Evolutionary conservation across 2,888 invertebrate genomes (phyloP).

Genomic region (Stenurella melanura): DNA sequence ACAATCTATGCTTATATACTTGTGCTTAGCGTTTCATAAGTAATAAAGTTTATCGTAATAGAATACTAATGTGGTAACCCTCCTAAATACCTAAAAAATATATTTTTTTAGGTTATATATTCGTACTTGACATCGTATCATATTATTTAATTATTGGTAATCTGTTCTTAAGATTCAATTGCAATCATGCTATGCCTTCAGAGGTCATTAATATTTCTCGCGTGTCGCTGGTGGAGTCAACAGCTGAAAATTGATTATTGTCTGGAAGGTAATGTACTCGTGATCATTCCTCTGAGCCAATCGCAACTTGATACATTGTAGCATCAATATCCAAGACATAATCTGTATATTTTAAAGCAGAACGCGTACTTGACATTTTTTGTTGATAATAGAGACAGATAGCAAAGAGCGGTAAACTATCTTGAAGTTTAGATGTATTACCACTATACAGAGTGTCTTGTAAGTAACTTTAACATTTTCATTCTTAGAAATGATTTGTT

Average conservation of each 20-base stretch:
- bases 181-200: constrained; percentile 8
- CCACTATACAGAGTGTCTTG: too few relatives aligned
- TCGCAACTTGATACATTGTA: background rate
- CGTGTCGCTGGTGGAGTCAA: background rate
- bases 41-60: constrained; percentile 7
- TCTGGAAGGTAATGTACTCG: background rate
- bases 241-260: constrained; percentile 32
- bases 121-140: constrained; percentile 48
- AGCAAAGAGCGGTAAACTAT: too few relatives aligned
- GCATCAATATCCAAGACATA: background rate
- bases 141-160: constrained; percentile 38
- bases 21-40: constrained; percentile 16
- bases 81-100: constrained; percentile 44
- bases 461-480: too few relatives aligned
- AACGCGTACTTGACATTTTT: too few relatives aligned
- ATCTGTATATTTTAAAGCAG: too few relatives aligned
- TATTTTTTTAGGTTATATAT: constrained; percentile 46
- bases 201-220: constrained; percentile 18
- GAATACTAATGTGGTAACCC: constrained; percentile 53
- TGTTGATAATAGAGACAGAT: too few relatives aligned
- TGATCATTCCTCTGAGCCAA: background rate
- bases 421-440: too few relatives aligned
- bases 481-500: too few relatives aligned
- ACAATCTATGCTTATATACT: constrained; percentile 24
- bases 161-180: constrained; percentile 12